Evolutionary conservation across 1,140 invertebrate species (phyloP), one percentile per base, ranked within the genome.

Genomic region (Ditylenchus dipsaci): DNA sequence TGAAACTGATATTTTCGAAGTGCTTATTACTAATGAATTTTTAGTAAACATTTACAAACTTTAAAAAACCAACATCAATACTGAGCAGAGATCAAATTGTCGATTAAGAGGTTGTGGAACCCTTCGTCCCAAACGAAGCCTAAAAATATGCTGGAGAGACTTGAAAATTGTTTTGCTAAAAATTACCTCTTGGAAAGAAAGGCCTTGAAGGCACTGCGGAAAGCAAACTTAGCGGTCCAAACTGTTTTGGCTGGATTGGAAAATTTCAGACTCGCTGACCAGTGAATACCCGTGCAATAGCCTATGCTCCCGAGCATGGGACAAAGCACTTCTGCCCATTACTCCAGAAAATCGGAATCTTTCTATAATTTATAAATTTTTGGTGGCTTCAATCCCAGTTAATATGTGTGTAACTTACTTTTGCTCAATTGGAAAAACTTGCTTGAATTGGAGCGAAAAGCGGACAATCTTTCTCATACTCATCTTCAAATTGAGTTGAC

Each of bases 111-210:
- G 27, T 93, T 91, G 83, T 99, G 96, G 83, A 99, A 99, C 23
- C 95, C 96, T 87, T 99, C 96, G 84, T 99, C 96, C 96, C 96
- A 99, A 0, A 99, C 85, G 83, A 99, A 99, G 3, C 95, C 96
- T 38, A 38, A 38, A 38, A 38, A 3, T 38, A 11, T 5, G 33
- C 33, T 38, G 11, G 11, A 38, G 33, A 38, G 11, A 38, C 33
- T 13, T 38, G 11, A 38, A 38, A 38, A 38, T 38, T 38, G 33
- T 13, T 13, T 13, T 45, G n/a, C 11, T 45, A 13, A 38, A 38
- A 38, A 5, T 3, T 38, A 38, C 33, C 33, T 19, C 95, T 87
- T 0, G 95, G 95, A 84, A 98, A 99, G 84, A 96, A 96, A 65
- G 93, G 95, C 65, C 95, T 88, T 62, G 94, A 97, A 0, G 96